phyloP scores from a whole-genome alignment of 2,797 vertebrate genomes.

The Cossypha heuglini region DNA sequence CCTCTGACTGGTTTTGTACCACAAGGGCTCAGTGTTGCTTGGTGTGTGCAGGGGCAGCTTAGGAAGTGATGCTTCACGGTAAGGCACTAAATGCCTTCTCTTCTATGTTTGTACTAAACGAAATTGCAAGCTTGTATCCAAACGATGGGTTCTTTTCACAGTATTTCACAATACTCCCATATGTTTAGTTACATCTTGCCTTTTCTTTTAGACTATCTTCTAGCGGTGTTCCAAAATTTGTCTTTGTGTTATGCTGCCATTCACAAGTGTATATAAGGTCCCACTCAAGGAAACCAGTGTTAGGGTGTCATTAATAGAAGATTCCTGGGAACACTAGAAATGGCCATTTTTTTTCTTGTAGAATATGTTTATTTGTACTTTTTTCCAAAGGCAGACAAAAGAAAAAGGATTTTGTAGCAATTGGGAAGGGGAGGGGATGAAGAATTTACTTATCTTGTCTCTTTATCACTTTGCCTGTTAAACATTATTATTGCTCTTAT shows the following conservation, averaged over 20 bases:
- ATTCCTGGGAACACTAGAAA: not conserved
- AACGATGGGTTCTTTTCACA: not conserved
- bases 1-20: not conserved
- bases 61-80: not conserved
- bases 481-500: slow-evolving; percentile 68
- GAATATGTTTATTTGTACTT: not conserved
- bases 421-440: not conserved
- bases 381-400: not conserved
- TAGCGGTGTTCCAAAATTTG: not conserved
- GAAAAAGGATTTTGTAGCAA: not conserved
- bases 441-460: slow-evolving; percentile 63
- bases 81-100: not conserved
- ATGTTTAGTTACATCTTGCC: not conserved
- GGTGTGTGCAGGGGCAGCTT: not conserved
- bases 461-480: slow-evolving; percentile 62
- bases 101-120: not conserved
- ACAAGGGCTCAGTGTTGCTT: not conserved
- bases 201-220: not conserved
- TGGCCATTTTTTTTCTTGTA: not conserved
- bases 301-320: not conserved
- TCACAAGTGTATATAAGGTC: not conserved
- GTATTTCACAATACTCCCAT: not conserved
- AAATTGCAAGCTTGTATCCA: not conserved
- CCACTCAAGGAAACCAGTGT: not conserved
- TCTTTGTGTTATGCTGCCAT: not conserved